Evolutionary conservation across 1,140 invertebrate genomes (phyloP).

Genomic region (Meloidogyne floridensis): DNA sequence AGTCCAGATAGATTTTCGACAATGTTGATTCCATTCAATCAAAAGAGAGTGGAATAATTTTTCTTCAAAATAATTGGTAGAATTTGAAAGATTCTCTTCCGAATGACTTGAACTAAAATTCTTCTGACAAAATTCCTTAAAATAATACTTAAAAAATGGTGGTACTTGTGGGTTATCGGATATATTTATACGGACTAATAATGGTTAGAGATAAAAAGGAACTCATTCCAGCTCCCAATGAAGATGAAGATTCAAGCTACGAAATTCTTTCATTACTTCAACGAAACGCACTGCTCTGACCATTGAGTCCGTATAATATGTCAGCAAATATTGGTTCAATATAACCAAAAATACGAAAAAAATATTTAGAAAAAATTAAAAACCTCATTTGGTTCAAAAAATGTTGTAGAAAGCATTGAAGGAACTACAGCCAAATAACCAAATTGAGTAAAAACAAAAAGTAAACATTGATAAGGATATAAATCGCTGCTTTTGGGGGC

Average conservation of each 20-base stretch:
- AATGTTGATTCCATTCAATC: conserved; percentile 50
- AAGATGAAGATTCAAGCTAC: too few relatives aligned
- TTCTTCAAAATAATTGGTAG: conserved; percentile 18
- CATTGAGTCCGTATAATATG: too few relatives aligned
- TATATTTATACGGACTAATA: too few relatives aligned
- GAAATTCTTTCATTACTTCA: too few relatives aligned
- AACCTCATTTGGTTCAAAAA: conserved; percentile 56
- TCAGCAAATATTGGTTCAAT: too few relatives aligned
- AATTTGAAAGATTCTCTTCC: neutral
- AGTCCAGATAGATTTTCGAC: conserved; percentile 35
- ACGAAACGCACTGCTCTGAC: too few relatives aligned
- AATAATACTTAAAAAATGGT: neutral
- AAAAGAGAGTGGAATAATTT: conserved; percentile 54
- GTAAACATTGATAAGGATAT: conserved; percentile 42
- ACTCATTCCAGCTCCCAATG: too few relatives aligned
- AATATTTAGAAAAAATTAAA: neutral
- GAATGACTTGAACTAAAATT: conserved; percentile 3
- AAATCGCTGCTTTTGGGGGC: conserved; percentile 21
- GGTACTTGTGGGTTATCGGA: too few relatives aligned
- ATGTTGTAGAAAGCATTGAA: conserved; percentile 54
- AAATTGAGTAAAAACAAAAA: conserved; percentile 58
- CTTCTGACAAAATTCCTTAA: conserved; percentile 5
- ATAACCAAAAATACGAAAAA: too few relatives aligned
- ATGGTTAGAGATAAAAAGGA: too few relatives aligned
- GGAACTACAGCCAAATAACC: conserved; percentile 58